Base-by-base conservation (phyloP, 2,888 invertebrate genomes). In the Himalopsyche japonica region DNA sequence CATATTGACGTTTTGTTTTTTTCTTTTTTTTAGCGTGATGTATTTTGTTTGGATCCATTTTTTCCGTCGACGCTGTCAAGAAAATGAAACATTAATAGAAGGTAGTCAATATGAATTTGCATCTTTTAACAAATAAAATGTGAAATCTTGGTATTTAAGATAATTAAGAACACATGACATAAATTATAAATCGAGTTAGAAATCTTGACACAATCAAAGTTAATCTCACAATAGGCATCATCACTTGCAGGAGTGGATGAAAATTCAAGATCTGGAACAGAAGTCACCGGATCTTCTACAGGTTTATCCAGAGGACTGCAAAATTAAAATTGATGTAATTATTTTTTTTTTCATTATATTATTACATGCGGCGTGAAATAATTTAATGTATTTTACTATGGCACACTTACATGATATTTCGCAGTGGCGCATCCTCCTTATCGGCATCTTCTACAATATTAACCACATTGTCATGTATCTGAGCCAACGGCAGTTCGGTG, bases 1-100 rank as follows among this genome's bases (percentile, higher is more conserved):
- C 81, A 82, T 80, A 82, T 24, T 84, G 84, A 4, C 85, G 49
- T 84, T 86, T 84, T 37, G 81, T 84, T 80, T 86, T 86, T 64
- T 84, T 85, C 76, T 82, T 85, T 70, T 85, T 86, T 49, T 84
- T 85, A 76, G 77, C 76, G 10, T 76, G 80, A 48, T 48, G 79
- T 47, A 79, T 83, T 77, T 84, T 86, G 8, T 85, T 80, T 2
- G 64, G 24, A 32, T 83, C 82, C 15, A 57, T 78, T 70, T 76
- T 84, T 24, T 80, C 86, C 3, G 85, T 82, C 1, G 82, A 81
- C 15, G 83, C 84, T 85, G 32, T 37, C 77, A 83, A 76, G 37
- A 80, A 48, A 64, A 20, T 24, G 27, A 70, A 37, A 24, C 15
- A 43, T 43, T 43, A 43, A 15, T 43, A 15, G 43, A 43, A 43